Base-by-base conservation (phyloP, 2,797 vertebrate species). In the Lepus oiostolus region DNA sequence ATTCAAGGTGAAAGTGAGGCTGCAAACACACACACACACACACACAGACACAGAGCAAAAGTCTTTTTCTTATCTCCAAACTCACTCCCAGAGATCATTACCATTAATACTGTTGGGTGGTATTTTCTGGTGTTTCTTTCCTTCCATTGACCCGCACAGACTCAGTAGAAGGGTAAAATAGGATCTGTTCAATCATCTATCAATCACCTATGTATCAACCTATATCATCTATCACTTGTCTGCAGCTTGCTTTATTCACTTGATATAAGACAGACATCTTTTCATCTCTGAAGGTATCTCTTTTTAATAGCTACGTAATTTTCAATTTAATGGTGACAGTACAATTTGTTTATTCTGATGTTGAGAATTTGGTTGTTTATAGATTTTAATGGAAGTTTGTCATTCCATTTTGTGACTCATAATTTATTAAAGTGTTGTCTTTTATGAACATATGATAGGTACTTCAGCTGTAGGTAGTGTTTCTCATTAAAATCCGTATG, bases 301-400 rank as follows among this genome's bases (percentile, higher is more conserved):
- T 90, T 90, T 82, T 68, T 63, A 93, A 71, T 72, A 93, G 77
- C 32, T 92, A 63, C 14, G 35, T 82, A 88, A 90, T 88, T 88
- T 83, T 90, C 91, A 92, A 11, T 38, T 79, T 71, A 74, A 38
- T 50, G 65, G 35, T 2, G 54, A 54, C 60, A 24, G 24, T 74
- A 19, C 6, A 28, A 30, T 93, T 94, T 86, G 80, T 42, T 60
- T 54, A 3, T 42, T 75, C 47, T 17, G 21, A 42, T 75, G 14
- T 68, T 14, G 95, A 91, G 68, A 88, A 88, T 47, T 28, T 92
- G 93, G 87, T 54, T 83, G 60, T 68, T 75, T 42, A 54, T 54
- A 81, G 83, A 70, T 50, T 95, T 71, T 91, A 81, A 93, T 79
- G 87, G 72, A 38, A 76, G 5, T 8, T 22, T 30, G 38, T 26